Evolutionary conservation across 2,113 vertebrate genomes (phyloP).

Genomic region (Tachuris rubrigastra): DNA sequence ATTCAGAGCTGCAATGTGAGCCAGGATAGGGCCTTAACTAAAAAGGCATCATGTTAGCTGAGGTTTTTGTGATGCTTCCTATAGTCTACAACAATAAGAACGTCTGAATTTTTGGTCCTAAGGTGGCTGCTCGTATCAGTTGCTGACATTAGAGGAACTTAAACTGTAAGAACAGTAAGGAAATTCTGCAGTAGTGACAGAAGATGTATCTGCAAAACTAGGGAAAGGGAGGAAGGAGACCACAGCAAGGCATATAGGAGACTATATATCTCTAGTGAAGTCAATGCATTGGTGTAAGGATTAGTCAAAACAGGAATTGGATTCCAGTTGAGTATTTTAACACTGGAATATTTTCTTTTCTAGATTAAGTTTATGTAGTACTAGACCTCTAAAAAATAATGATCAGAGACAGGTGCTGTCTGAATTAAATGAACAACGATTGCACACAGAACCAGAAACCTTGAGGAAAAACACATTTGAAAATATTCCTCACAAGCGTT

Average conservation of each 20-base stretch:
- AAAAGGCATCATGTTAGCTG: not conserved
- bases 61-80: not conserved
- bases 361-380: slow-evolving; percentile 18
- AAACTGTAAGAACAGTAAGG: not conserved
- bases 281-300: not conserved
- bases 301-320: not conserved
- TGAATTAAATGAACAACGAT: slow-evolving; percentile 23
- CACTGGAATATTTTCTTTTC: not conserved
- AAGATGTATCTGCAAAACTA: not conserved
- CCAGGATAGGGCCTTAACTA: not conserved
- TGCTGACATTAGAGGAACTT: not conserved
- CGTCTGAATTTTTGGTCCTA: not conserved
- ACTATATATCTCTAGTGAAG: not conserved
- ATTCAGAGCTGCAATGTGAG: not conserved
- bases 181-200: not conserved
- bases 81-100: not conserved
- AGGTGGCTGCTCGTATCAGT: not conserved
- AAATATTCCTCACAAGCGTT: slow-evolving; percentile 3
- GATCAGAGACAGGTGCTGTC: slow-evolving; percentile 29
- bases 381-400: slow-evolving; percentile 33
- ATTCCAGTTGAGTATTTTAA: not conserved
- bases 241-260: not conserved
- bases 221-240: not conserved
- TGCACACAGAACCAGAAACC: slow-evolving; percentile 28
- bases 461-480: slow-evolving; percentile 53